Percentiles rank a stretch among this genome's conserved stretches.
These are phyloP conservation scores for Rhynchonema sp. DNA, from an alignment of 2,888 invertebrate species.

Conservation along the genomic window DNA sequence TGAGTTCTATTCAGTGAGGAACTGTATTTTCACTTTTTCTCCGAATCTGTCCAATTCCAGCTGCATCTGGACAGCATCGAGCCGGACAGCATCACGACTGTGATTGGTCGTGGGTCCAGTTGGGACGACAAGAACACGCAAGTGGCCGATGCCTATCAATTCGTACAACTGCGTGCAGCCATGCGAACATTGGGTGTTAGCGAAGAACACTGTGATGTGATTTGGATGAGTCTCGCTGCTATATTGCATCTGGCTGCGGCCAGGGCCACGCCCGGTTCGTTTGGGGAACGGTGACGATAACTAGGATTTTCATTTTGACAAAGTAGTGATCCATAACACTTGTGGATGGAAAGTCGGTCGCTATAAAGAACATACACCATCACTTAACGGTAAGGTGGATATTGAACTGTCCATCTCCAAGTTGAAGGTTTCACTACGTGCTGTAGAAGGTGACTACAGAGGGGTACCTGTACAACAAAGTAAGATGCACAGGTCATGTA, in stretches of 20 bases:
- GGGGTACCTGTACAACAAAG: too few species aligned
- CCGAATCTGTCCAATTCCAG: too few species aligned
- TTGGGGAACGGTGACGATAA: not conserved
- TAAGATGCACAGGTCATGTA: too few species aligned
- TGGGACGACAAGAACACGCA: not conserved
- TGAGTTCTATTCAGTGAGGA: too few species aligned
- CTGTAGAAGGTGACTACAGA: too few species aligned
- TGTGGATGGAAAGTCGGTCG: too few species aligned
- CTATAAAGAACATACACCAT: too few species aligned
- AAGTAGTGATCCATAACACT: too few species aligned
- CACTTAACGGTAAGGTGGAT: too few species aligned
- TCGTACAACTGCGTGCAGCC: not conserved
- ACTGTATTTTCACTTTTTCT: too few species aligned
- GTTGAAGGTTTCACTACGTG: too few species aligned
- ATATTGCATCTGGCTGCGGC: conserved; percentile 76
- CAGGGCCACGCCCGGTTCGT: conserved; percentile 22
- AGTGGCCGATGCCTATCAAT: not conserved
- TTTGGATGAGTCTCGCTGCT: conserved; percentile 74
- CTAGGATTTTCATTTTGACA: not conserved
- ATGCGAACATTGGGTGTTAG: not conserved
- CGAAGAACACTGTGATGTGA: not conserved
- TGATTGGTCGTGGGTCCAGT: not conserved
- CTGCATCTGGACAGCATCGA: not conserved
- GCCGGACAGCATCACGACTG: not conserved
- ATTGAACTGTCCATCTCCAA: too few species aligned